These are phyloP conservation scores for Sander lucioperca DNA, from an alignment of 2,113 vertebrate species.

Conservation along the genomic window DNA sequence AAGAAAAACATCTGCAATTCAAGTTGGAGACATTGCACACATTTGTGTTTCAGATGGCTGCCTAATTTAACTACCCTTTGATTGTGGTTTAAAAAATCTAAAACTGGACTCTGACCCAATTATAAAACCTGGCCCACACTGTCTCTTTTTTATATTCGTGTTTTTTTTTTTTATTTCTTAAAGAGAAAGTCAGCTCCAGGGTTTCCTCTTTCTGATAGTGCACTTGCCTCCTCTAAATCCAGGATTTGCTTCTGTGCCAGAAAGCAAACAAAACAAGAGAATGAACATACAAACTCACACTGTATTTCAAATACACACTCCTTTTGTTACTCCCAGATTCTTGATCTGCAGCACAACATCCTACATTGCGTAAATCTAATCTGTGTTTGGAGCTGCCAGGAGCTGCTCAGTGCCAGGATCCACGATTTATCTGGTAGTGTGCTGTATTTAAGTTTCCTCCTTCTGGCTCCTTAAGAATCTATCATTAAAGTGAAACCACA, in stretches of 20 bases:
- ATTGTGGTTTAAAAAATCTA: constrained; percentile 8
- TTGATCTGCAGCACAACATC: constrained; percentile 35
- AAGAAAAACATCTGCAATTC: background rate
- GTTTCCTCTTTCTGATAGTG: background rate
- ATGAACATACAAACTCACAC: background rate
- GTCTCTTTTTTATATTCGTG: background rate
- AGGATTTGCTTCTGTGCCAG: constrained; percentile 3
- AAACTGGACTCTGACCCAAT: constrained; percentile 5
- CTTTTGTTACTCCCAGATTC: constrained; percentile 31
- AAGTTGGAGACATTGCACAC: background rate
- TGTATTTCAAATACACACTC: constrained; percentile 20
- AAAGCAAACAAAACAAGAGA: background rate
- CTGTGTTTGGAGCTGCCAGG: constrained; percentile 38
- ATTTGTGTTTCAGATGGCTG: constrained; percentile 27
- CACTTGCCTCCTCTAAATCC: constrained; percentile 6
- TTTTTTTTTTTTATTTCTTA: background rate
- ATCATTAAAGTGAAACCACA: constrained; percentile 58
- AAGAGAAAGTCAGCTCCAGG: background rate
- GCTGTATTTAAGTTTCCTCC: constrained; percentile 22
- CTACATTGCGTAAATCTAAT: constrained; percentile 21
- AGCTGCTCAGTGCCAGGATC: constrained; percentile 40
- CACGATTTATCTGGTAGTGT: constrained; percentile 21
- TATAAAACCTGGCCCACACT: background rate
- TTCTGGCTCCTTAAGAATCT: constrained; percentile 23
- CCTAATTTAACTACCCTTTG: background rate